A percentile compares a stretch with the other conserved stretches of the same genome.
Evolutionary conservation across 2,888 invertebrate species (phyloP).

Genomic region (Platypus cylindrus): DNA sequence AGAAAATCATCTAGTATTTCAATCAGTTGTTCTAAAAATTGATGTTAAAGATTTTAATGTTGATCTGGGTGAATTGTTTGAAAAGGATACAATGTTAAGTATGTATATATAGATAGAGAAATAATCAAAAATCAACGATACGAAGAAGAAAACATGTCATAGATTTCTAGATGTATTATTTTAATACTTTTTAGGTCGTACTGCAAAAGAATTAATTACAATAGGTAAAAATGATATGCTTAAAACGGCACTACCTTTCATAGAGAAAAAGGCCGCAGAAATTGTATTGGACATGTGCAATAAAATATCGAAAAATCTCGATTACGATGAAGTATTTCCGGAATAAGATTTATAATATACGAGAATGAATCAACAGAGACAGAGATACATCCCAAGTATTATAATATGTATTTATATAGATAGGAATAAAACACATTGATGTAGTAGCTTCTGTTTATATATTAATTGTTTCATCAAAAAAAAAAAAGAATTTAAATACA

Average conservation of each 20-base stretch:
- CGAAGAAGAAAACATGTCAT: not conserved
- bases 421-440: no score
- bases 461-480: no score
- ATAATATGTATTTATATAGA: no score
- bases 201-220: constrained; percentile 10
- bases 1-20: constrained; percentile 39
- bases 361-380: no score
- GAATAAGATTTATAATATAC: constrained; percentile 7
- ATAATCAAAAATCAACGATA: no score
- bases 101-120: constrained; percentile 16
- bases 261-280: constrained; percentile 40
- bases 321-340: constrained; percentile 17
- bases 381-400: no score
- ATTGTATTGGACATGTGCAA: constrained; percentile 44
- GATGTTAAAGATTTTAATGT: constrained; percentile 44
- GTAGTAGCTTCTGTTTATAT: no score
- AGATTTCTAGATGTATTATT: not conserved
- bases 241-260: constrained; percentile 30
- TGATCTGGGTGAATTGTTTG: constrained; percentile 45
- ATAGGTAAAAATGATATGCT: constrained; percentile 12
- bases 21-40: constrained; percentile 37
- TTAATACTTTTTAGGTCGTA: constrained; percentile 10
- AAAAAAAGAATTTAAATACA: no score
- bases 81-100: constrained; percentile 47
- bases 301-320: constrained; percentile 27